Percentiles rank a stretch among this genome's conserved stretches.
Evolutionary conservation across 2,797 vertebrate species (phyloP).

Genomic region (Anabas testudineus): DNA sequence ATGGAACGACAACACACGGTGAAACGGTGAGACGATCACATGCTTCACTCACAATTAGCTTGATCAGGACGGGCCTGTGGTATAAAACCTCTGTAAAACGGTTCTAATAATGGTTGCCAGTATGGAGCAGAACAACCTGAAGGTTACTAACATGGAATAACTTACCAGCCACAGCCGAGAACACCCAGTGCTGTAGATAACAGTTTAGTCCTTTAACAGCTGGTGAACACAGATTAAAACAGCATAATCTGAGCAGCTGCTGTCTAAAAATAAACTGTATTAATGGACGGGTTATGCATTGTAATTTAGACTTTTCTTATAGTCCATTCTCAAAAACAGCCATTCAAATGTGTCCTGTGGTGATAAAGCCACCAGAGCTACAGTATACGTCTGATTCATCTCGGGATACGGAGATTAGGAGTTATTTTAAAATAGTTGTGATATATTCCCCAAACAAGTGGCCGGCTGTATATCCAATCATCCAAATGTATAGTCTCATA

Average conservation of each 20-base stretch:
- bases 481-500: no score
- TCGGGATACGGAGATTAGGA: background rate
- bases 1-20: background rate
- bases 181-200: constrained; percentile 1
- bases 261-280: constrained; percentile 13
- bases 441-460: background rate
- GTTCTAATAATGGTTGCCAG: constrained; percentile 1
- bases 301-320: background rate
- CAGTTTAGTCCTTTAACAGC: background rate
- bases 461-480: background rate
- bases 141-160: constrained; percentile 9
- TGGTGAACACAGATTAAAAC: constrained; percentile 4
- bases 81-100: background rate
- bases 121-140: constrained; percentile 10
- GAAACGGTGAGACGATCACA: constrained; percentile 21
- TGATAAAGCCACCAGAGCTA: background rate
- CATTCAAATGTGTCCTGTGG: background rate
- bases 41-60: background rate
- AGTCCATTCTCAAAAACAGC: background rate
- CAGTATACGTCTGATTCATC: background rate
- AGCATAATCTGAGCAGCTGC: constrained; percentile 28
- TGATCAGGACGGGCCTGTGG: background rate
- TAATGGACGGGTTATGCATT: constrained; percentile 27
- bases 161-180: background rate
- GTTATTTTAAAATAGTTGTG: background rate